Evolutionary conservation across 2,797 vertebrate genomes (phyloP).

Genomic region (Clarias pachynema): DNA sequence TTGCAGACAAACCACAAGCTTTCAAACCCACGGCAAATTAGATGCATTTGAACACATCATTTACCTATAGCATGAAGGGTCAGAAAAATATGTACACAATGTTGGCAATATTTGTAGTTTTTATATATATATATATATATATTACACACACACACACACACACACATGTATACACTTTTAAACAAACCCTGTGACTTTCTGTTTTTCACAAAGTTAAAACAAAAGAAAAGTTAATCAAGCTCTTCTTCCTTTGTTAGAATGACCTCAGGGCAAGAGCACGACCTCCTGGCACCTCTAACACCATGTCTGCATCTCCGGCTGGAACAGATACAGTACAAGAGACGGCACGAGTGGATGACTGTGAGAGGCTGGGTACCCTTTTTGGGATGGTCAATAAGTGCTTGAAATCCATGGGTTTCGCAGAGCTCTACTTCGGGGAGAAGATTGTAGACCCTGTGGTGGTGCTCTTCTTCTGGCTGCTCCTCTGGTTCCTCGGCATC

Average conservation of each 20-base stretch:
- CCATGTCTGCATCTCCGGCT: conserved; percentile 44
- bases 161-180: too few species aligned
- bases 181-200: not conserved
- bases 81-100: too few species aligned
- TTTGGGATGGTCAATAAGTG: conserved; percentile 96
- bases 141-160: too few species aligned
- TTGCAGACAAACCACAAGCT: not conserved
- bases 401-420: conserved; percentile 87
- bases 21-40: not conserved
- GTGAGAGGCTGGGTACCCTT: conserved; percentile 91
- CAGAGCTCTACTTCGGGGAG: conserved; percentile 94
- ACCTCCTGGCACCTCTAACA: conserved; percentile 12
- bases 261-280: conserved; percentile 29
- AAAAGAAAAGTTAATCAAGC: not conserved
- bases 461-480: conserved; percentile 90
- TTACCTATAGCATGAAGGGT: not conserved
- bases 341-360: conserved; percentile 82
- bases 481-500: conserved; percentile 95
- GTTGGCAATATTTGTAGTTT: not conserved
- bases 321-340: conserved; percentile 52
- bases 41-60: not conserved
- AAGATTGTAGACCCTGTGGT: conserved; percentile 93
- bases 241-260: conserved; percentile 35
- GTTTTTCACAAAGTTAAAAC: not conserved
- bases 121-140: not conserved